Base-by-base conservation (phyloP, 2,888 invertebrate genomes). In the Rosalia funebris region DNA sequence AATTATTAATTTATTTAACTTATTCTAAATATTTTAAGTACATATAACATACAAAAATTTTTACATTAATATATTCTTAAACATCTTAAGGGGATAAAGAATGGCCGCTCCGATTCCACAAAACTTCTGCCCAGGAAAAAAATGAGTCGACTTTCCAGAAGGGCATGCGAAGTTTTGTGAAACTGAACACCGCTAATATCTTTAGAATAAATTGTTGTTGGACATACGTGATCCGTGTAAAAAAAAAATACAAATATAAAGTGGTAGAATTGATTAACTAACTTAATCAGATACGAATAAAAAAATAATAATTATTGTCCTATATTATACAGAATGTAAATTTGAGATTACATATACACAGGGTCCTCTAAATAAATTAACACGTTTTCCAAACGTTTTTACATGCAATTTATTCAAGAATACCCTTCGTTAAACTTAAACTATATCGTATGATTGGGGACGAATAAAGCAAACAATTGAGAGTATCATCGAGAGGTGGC, bases 31-130 rank as follows among this genome's bases (percentile, higher is more conserved):
- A 71, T 68, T 74, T 76, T 73, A 77, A 77, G 77, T 77, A 79
- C 77, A 79, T 76, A 70, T 75, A 78, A 76, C 76, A 77, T 77
- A 75, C 73, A 75, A 77, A n/a, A 75, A 72, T 75, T 73, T 76
- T 73, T 75, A 75, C 74, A 75, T 70, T 71, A 63, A 65, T 68
- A 57, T 39, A 16, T 44, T 42, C 54, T 41, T 44, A 57, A 47
- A 31, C 15, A 16, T 34, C 16, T 16, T 37, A 55, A 45, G 46
- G 20, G 44, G 36, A 16, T 37, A 25, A n/a, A 16, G 50, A 16
- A 53, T 14, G 44, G 42, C 39, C 14, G 36, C 20, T 14, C 32
- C 46, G 42, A 34, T 50, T 58, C 19, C 32, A 45, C 53, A 45
- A 58, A 53, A 53, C 36, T 39, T 5, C 1, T 7, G n/a, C n/a